These are phyloP conservation scores for Samia ricini DNA, from an alignment of 1,140 invertebrate species.

Conservation along the genomic window DNA sequence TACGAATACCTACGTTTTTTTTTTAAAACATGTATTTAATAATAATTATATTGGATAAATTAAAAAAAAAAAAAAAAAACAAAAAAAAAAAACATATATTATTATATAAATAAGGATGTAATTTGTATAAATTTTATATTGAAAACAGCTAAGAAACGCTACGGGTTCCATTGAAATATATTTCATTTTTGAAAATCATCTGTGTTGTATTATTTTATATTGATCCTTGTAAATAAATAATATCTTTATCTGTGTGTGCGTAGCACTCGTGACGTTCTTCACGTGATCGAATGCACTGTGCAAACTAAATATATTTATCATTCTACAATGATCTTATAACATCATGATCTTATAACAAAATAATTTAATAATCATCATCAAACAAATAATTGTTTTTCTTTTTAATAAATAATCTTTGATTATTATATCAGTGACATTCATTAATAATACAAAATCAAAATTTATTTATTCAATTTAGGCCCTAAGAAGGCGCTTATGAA, in stretches of 20 bases:
- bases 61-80: conserved; percentile 10
- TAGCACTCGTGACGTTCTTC: background rate
- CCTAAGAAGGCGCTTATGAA: too few relatives aligned
- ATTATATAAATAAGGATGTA: conserved; percentile 1
- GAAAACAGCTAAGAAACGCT: conserved; percentile 74
- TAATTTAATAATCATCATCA: background rate
- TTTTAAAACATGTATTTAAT: background rate
- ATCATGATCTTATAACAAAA: too few relatives aligned
- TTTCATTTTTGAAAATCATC: conserved; percentile 61
- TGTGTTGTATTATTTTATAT: conserved; percentile 45
- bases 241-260: background rate
- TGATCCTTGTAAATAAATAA: background rate
- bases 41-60: background rate
- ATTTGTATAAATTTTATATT: conserved; percentile 73
- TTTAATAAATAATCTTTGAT: too few relatives aligned
- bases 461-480: too few relatives aligned
- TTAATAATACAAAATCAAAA: too few relatives aligned
- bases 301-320: background rate
- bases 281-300: background rate
- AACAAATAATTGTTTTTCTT: too few relatives aligned
- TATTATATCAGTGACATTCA: too few relatives aligned
- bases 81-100: conserved; percentile 52
- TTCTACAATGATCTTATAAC: background rate
- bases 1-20: background rate
- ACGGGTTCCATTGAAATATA: conserved; percentile 76